phyloP scores from a whole-genome alignment of 2,888 invertebrate species.

The Dasypolia templi region DNA sequence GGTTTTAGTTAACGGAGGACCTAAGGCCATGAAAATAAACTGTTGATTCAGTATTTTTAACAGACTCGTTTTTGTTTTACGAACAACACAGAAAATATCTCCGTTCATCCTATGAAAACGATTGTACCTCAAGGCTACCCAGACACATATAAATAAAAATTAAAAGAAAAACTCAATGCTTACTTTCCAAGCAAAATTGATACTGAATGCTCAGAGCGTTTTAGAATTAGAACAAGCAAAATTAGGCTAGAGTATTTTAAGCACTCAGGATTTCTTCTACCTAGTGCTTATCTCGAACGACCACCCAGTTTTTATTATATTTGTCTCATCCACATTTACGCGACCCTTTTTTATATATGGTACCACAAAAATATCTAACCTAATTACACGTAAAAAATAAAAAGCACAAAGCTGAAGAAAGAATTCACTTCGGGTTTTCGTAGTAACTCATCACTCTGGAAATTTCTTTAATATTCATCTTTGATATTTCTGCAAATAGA shows the following conservation, averaged over 20 bases:
- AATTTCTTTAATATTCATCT: conserved; percentile 36
- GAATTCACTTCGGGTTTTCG: conserved; percentile 38
- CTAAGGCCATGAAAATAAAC: not conserved
- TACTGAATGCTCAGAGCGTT: conserved; percentile 18
- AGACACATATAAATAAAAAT: conserved; percentile 24
- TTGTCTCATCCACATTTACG: conserved; percentile 56
- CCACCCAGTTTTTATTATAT: conserved; percentile 49
- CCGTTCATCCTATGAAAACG: conserved; percentile 4
- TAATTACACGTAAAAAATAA: conserved; percentile 22
- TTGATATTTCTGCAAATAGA: conserved; percentile 54
- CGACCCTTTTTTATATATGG: conserved; percentile 21
- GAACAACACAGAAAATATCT: not conserved
- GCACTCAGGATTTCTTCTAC: conserved; percentile 42
- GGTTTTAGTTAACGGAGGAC: conserved; percentile 1
- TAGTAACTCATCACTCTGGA: conserved; percentile 35
- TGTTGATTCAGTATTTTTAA: conserved; percentile 7
- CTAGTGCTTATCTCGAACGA: conserved; percentile 29
- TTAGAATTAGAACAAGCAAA: conserved; percentile 37
- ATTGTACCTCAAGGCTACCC: not conserved
- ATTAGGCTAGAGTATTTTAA: conserved; percentile 49
- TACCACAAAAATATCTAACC: conserved; percentile 24
- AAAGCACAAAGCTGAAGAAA: conserved; percentile 16
- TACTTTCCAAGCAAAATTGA: conserved; percentile 6
- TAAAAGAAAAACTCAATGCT: not conserved
- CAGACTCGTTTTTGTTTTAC: not conserved